These are phyloP conservation scores for Cyphomyrmex costatus DNA, from an alignment of 1,140 invertebrate genomes.

Conservation along the genomic window DNA sequence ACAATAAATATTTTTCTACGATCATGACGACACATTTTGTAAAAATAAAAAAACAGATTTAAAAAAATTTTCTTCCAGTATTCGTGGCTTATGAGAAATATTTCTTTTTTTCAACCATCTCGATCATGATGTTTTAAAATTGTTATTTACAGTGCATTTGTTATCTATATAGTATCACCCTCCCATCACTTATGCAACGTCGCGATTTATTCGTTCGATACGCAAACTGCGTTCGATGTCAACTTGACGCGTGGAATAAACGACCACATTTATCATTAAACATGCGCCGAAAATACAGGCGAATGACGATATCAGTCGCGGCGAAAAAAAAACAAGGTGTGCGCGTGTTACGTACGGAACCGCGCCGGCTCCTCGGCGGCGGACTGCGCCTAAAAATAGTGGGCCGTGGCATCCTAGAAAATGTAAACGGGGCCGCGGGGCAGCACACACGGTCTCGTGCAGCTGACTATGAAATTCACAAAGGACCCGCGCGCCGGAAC, in stretches of 20 bases:
- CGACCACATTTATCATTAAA: constrained; percentile 34
- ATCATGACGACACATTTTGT: not conserved
- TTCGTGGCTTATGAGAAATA: not conserved
- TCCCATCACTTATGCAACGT: not conserved
- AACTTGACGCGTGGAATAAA: constrained; percentile 1
- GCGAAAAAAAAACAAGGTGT: not conserved
- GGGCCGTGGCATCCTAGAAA: constrained; percentile 74
- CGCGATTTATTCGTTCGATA: constrained; percentile 27
- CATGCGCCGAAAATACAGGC: constrained; percentile 40
- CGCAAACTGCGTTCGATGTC: constrained; percentile 19
- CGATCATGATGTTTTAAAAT: not conserved
- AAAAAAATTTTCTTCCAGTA: not conserved
- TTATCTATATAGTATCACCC: not conserved
- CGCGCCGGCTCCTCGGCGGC: constrained; percentile 57
- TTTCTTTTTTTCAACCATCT: not conserved
- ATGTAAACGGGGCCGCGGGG: constrained; percentile 74
- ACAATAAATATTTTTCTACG: no score
- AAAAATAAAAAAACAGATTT: constrained; percentile 12
- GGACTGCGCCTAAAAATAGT: constrained; percentile 78
- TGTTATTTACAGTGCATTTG: not conserved
- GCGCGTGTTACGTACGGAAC: constrained; percentile 49
- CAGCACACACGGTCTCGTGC: constrained; percentile 72
- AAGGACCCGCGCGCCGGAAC: constrained; percentile 77
- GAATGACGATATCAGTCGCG: constrained; percentile 34
- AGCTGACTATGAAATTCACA: constrained; percentile 81